Conservation (phyloP, 2,888 invertebrate genomes). For the Rotaria macrura region DNA sequence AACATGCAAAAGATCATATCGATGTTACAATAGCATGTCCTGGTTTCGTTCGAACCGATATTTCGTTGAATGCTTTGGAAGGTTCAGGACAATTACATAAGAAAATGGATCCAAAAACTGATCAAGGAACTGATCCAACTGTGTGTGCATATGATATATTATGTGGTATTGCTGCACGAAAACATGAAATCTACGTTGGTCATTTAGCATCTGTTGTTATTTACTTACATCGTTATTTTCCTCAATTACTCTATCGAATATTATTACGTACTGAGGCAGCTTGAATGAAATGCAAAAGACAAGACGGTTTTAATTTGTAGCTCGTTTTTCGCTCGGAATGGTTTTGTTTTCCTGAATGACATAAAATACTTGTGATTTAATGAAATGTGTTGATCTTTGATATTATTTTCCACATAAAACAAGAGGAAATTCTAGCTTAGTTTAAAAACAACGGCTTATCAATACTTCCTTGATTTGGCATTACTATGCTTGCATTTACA, state of each 20-base stretch:
- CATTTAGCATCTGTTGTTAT: not conserved
- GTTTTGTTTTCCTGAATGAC: not conserved
- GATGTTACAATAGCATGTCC: constrained; percentile 64
- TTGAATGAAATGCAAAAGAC: not conserved
- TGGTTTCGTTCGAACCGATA: constrained; percentile 64
- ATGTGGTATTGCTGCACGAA: not conserved
- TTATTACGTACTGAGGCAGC: not conserved
- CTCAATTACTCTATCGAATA: not conserved
- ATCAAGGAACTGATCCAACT: not conserved
- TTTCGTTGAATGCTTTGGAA: constrained; percentile 62
- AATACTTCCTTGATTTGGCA: too few species aligned
- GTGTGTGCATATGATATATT: not conserved
- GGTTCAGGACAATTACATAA: constrained; percentile 38
- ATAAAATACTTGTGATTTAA: too few species aligned
- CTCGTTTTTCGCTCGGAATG: not conserved
- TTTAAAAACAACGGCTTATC: too few species aligned
- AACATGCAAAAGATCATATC: constrained; percentile 57
- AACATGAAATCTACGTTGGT: not conserved
- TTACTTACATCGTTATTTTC: not conserved
- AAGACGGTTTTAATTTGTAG: not conserved
- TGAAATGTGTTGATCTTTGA: too few species aligned
- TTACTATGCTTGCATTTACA: too few species aligned
- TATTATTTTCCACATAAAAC: too few species aligned
- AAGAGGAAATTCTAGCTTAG: too few species aligned
- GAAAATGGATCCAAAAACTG: not conserved